Conservation (phyloP, 1,140 invertebrate species). For the Doryteuthis pealeii region DNA sequence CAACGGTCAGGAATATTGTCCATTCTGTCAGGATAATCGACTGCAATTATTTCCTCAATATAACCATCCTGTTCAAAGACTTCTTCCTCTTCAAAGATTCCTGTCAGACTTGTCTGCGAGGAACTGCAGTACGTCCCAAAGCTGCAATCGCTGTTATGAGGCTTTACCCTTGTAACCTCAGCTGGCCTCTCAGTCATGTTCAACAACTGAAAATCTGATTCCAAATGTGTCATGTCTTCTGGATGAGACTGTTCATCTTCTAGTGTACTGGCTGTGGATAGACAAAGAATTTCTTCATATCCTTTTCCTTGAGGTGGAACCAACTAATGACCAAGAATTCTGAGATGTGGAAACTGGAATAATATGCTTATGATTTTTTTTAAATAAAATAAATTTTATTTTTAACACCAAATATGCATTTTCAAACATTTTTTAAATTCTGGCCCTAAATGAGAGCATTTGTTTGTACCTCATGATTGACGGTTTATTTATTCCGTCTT, state of each 20-base stretch:
- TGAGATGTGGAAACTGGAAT: conserved; percentile 20
- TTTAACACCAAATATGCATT: too few relatives aligned
- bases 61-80: conserved; percentile 3
- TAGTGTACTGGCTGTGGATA: neutral
- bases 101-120: neutral
- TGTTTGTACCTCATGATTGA: too few relatives aligned
- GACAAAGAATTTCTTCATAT: conserved; percentile 31
- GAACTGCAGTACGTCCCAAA: neutral
- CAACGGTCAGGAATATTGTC: neutral
- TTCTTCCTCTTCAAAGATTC: neutral
- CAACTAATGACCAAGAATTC: conserved; percentile 46
- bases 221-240: neutral
- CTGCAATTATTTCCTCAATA: neutral
- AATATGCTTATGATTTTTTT: too few relatives aligned
- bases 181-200: neutral
- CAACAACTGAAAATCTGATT: neutral
- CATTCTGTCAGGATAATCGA: neutral
- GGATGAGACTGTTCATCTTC: neutral
- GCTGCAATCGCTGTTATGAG: neutral
- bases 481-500: too few relatives aligned
- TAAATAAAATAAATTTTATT: too few relatives aligned
- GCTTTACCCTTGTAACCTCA: neutral
- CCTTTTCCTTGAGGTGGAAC: conserved; percentile 39
- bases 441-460: too few relatives aligned
- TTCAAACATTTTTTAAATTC: too few relatives aligned